A percentile compares a stretch with the other conserved stretches of the same genome.
Conservation (phyloP, 2,888 invertebrate species). For the Diabrotica balteata region DNA sequence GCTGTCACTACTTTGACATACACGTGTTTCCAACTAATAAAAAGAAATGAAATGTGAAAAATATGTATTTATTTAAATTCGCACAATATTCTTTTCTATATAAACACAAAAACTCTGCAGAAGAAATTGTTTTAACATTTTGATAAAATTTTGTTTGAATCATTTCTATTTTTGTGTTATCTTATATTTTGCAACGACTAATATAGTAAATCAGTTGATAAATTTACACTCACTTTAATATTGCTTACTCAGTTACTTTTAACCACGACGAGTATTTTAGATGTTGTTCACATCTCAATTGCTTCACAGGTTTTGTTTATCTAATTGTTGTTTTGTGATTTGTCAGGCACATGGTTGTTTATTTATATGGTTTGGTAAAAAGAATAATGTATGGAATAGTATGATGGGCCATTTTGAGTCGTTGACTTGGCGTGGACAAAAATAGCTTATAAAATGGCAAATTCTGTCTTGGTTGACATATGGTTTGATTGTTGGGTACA, state of each 20-base stretch:
- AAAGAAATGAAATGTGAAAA: no score
- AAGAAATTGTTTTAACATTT: no score
- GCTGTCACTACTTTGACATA: no score
- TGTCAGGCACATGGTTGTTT: constrained; percentile 61
- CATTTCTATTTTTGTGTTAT: no score
- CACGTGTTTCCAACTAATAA: no score
- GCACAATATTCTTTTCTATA: no score
- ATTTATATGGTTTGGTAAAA: constrained; percentile 61
- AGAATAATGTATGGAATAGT: constrained; percentile 56
- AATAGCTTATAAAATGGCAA: constrained; percentile 44
- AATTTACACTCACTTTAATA: constrained; percentile 3
- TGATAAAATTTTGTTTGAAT: no score
- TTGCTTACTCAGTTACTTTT: constrained; percentile 25
- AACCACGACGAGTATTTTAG: constrained; percentile 35
- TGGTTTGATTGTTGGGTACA: constrained; percentile 42
- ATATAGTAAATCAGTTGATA: not conserved
- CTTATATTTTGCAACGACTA: no score
- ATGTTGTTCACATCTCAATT: constrained; percentile 29
- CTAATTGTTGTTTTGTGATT: constrained; percentile 61
- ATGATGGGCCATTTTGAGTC: constrained; percentile 47
- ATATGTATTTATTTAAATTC: no score
- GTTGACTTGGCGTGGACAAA: constrained; percentile 46
- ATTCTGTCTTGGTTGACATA: constrained; percentile 30
- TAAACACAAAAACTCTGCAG: no score
- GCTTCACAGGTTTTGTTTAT: constrained; percentile 31